phyloP scores from a whole-genome alignment of 2,797 vertebrate species.

The Nannoperca australis region DNA sequence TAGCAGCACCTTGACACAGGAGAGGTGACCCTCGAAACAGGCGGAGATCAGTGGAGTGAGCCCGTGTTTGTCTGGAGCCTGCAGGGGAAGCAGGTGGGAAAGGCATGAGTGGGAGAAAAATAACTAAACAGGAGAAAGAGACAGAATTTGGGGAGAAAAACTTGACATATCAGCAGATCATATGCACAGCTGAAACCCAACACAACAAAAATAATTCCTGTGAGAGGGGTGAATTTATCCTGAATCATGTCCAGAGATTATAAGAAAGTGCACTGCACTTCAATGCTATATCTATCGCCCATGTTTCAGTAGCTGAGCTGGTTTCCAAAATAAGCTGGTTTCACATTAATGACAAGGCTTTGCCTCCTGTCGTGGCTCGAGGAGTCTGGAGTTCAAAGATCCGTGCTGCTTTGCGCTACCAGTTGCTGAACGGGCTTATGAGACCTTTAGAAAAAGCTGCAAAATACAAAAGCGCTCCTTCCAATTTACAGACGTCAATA shows the following conservation, averaged over 20 bases:
- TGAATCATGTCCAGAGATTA: constrained; percentile 49
- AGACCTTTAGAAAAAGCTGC: constrained; percentile 33
- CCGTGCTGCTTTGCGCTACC: background rate
- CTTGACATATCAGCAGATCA: constrained; percentile 24
- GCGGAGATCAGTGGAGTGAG: constrained; percentile 94
- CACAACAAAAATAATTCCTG: constrained; percentile 12
- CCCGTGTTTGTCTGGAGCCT: constrained; percentile 95
- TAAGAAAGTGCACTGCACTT: constrained; percentile 5
- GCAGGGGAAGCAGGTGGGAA: constrained; percentile 5
- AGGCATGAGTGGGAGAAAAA: background rate
- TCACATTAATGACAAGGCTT: background rate
- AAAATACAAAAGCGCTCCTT: constrained; percentile 11
- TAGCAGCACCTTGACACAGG: constrained; percentile 94
- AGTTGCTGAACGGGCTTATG: constrained; percentile 1
- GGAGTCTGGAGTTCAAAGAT: background rate
- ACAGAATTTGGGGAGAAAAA: background rate
- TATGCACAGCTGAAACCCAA: background rate
- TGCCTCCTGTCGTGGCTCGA: background rate
- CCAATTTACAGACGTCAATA: constrained; percentile 38
- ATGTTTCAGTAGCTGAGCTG: constrained; percentile 6
- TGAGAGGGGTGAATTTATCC: constrained; percentile 15
- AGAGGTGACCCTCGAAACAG: constrained; percentile 90
- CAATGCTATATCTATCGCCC: constrained; percentile 31
- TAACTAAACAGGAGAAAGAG: background rate
- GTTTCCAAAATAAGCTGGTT: constrained; percentile 12